Base-by-base conservation (phyloP, 2,888 invertebrate species). In the Pammene aurita region DNA sequence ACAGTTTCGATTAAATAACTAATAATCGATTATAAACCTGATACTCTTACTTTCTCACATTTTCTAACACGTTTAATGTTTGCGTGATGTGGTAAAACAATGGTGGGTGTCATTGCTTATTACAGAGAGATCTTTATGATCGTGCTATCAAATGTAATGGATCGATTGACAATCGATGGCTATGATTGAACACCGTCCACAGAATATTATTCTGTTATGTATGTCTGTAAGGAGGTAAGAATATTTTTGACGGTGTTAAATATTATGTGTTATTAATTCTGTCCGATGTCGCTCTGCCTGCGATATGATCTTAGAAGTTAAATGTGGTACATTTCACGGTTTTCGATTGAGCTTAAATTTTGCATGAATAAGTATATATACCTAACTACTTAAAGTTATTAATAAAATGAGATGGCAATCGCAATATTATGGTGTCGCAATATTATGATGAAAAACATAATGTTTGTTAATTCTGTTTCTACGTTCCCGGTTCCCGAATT, bases 21-120 rank as follows among this genome's bases (percentile, higher is more conserved):
- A 60, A 60, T 60, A 60, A 60, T 60, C 44, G 58, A 34, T 60
- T 60, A 42, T 60, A 46, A 42, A 38, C 14, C 18, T 18, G 18
- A 62, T 62, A 62, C 62, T 62, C 50, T 62, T 62, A 62, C 62
- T 52, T 62, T 62, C 62, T 62, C 62, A 62, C 50, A 62, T 62
- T 62, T 62, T 62, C 62, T 62, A 62, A 52, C 50, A 52, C 62
- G 50, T 62, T 52, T 62, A 48, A n/a, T 18, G 50, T 50, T 62
- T 62, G 62, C 62, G 62, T 62, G 62, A 62, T 50, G 41, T 62
- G 62, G 62, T 50, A 52, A 62, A 62, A 62, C 62, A 62, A 62
- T 62, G 62, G 62, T 48, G 62, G 61, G 61, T 62, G 62, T 62
- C 16, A 58, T 58, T 16, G 18, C 57, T 57, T 52, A 62, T 50